Evolutionary conservation across 2,113 vertebrate species (phyloP).

Genomic region (Sinosuthora webbiana): DNA sequence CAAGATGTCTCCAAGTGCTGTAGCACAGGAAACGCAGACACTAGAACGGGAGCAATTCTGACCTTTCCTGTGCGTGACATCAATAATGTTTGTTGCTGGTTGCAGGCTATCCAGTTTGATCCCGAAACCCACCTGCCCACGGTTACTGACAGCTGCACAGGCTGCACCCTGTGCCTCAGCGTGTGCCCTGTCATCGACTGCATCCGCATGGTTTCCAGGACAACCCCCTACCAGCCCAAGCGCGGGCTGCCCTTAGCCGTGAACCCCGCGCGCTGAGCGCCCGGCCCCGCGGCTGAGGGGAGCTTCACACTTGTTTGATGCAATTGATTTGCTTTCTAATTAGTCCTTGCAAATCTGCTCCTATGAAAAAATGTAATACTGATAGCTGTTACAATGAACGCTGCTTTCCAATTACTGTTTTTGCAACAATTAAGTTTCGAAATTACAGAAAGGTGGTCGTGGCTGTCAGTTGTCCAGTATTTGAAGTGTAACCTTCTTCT

Average conservation of each 20-base stretch:
- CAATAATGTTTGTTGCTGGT: constrained; percentile 63
- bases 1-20: background rate
- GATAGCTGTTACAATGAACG: constrained; percentile 7
- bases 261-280: constrained; percentile 73
- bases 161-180: constrained; percentile 90
- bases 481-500: constrained; percentile 57
- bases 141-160: constrained; percentile 86
- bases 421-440: constrained; percentile 21
- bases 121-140: constrained; percentile 87
- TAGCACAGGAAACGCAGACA: background rate
- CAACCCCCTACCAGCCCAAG: constrained; percentile 82
- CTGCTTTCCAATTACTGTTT: constrained; percentile 62
- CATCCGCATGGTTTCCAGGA: constrained; percentile 91
- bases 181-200: constrained; percentile 95
- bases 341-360: constrained; percentile 50
- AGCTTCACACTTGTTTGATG: constrained; percentile 25
- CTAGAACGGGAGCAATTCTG: constrained; percentile 8
- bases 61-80: constrained; percentile 48
- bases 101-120: constrained; percentile 91
- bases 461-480: constrained; percentile 27
- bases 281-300: background rate
- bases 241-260: constrained; percentile 86
- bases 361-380: constrained; percentile 20
- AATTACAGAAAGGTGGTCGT: constrained; percentile 6
- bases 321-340: constrained; percentile 67